These are phyloP conservation scores for Acestrorhynchus altus DNA, from an alignment of 2,797 vertebrate species.

Conservation along the genomic window DNA sequence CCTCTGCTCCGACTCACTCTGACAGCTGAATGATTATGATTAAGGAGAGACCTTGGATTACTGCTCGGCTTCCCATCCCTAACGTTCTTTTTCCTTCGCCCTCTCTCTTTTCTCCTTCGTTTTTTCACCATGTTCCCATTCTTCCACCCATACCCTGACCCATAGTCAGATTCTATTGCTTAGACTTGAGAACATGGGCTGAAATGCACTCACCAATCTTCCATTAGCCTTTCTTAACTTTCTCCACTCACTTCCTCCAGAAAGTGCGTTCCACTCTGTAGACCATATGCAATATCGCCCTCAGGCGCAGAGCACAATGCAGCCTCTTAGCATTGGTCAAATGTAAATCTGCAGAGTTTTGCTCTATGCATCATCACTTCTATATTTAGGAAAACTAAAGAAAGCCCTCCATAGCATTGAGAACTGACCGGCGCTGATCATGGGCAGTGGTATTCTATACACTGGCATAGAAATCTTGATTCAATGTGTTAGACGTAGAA, in stretches of 20 bases:
- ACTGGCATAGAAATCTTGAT: background rate
- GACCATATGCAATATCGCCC: background rate
- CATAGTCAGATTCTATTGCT: background rate
- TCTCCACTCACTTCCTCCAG: background rate
- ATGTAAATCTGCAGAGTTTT: background rate
- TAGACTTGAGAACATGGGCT: background rate
- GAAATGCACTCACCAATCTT: background rate
- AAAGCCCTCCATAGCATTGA: background rate
- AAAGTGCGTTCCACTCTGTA: background rate
- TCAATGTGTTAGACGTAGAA: background rate
- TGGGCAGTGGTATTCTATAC: background rate
- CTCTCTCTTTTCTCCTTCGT: background rate
- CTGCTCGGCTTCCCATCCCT: slow-evolving; percentile 50
- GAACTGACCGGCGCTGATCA: background rate
- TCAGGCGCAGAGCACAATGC: slow-evolving; percentile 1
- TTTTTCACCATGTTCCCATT: background rate
- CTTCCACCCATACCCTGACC: background rate
- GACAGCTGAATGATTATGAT: slow-evolving; percentile 78
- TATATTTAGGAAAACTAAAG: background rate
- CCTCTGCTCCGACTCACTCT: slow-evolving; percentile 50
- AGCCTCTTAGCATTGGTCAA: background rate
- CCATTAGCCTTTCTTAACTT: background rate
- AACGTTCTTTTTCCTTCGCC: background rate
- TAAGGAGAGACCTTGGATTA: slow-evolving; percentile 67
- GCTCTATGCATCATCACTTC: slow-evolving; percentile 7